Evolutionary conservation across 2,888 invertebrate genomes (phyloP).

Genomic region (Linnaemya tessellans): DNA sequence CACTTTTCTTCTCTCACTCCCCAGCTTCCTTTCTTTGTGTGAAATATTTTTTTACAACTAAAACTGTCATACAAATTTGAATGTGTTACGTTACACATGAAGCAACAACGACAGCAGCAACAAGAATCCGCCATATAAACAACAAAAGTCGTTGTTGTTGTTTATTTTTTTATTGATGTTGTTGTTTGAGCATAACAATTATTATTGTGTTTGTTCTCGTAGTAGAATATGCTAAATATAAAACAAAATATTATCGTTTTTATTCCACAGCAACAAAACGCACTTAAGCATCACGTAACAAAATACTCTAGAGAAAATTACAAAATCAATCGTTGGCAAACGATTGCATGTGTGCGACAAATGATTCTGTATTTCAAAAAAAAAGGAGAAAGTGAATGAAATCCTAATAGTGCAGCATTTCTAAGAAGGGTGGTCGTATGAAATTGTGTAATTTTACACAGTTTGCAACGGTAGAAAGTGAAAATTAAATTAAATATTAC

Average conservation of each 20-base stretch:
- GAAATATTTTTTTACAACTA: conserved; percentile 51
- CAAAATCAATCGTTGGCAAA: conserved; percentile 74
- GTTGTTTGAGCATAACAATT: neutral
- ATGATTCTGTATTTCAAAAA: conserved; percentile 19
- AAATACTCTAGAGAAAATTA: conserved; percentile 74
- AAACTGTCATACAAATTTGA: conserved; percentile 72
- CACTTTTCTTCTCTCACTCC: conserved; percentile 43
- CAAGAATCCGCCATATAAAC: neutral
- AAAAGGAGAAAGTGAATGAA: neutral
- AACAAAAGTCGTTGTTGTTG: neutral
- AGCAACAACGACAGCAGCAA: conserved; percentile 28
- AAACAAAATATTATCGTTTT: neutral
- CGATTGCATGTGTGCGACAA: conserved; percentile 46
- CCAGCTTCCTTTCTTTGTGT: neutral
- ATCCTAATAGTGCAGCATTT: neutral
- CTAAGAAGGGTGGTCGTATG: neutral
- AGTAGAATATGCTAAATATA: neutral
- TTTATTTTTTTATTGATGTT: neutral
- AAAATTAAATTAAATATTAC: too few species aligned
- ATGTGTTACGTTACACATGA: conserved; percentile 64
- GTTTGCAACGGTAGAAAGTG: too few species aligned
- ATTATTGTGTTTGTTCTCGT: neutral
- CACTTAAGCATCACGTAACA: conserved; percentile 71
- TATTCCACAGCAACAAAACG: conserved; percentile 49
- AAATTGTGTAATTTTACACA: too few species aligned